phyloP scores from a whole-genome alignment of 1,140 invertebrate genomes.

The Drepana arcuata region DNA sequence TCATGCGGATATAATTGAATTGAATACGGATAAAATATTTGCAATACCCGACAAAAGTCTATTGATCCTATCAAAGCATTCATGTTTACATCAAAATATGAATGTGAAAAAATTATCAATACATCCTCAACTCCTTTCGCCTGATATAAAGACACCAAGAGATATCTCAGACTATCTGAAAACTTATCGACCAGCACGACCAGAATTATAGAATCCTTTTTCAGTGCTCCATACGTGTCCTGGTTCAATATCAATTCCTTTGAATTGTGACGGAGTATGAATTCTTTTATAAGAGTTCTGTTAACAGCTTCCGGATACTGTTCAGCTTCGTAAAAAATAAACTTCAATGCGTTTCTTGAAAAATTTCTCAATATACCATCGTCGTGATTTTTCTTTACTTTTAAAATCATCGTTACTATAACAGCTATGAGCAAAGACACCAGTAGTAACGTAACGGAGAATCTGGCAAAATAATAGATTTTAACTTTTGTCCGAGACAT shows the following conservation, averaged over 20 bases:
- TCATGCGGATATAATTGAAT: conserved; percentile 23
- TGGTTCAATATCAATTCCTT: conserved; percentile 25
- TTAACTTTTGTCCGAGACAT: no score
- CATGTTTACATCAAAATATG: conserved; percentile 22
- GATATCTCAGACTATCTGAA: conserved; percentile 20
- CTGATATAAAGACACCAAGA: conserved; percentile 28
- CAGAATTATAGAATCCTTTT: conserved; percentile 19
- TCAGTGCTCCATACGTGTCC: conserved; percentile 22
- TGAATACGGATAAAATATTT: conserved; percentile 44
- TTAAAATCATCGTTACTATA: conserved; percentile 6
- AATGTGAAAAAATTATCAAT: conserved; percentile 40
- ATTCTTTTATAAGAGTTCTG: conserved; percentile 6
- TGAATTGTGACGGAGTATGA: conserved; percentile 18
- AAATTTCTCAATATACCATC: conserved; percentile 2
- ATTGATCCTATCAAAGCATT: conserved; percentile 26
- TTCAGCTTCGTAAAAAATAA: conserved; percentile 6
- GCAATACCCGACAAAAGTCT: conserved; percentile 34
- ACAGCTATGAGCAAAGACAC: conserved; percentile 2
- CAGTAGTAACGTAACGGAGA: no score
- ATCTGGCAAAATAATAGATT: no score
- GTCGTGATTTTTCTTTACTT: conserved; percentile 2
- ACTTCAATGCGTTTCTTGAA: conserved; percentile 6
- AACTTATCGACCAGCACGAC: conserved; percentile 24
- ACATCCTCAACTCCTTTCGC: conserved; percentile 26
- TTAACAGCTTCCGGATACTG: not conserved